Evolutionary conservation across 2,113 vertebrate genomes (phyloP), one percentile per base, ranked within the genome.

Genomic region (Jaculus jaculus): DNA sequence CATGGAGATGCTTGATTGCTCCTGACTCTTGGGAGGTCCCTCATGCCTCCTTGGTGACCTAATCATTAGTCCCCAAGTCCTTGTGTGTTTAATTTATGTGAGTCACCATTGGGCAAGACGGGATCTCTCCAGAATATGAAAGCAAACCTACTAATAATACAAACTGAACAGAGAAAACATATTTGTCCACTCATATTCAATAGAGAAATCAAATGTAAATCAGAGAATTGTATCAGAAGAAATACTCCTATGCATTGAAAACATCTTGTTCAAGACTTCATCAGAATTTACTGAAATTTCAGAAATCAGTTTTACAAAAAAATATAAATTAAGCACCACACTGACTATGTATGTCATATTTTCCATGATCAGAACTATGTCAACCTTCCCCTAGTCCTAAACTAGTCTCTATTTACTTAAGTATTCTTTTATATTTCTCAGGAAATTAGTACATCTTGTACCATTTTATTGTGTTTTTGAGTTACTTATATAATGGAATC

Each of bases 31-130:
- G 94, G 95, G 87, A 87, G 95, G 84, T 97, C 96, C 90, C 81
- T 96, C 96, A 66, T 92, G 89, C 85, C 92, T 66, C 80, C 74
- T 95, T 84, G 63, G 84, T 96, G 91, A 95, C 66, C 93, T 84
- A 95, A 72, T 90, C 80, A 63, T 93, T 39, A 96, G 89, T 90
- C 71, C 58, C 75, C 34, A 80, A 63, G 47, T 94, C 74, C 30
- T 92, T 1, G 21, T 90, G 92, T 93, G 82, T 87, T 96, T 96
- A 96, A 97, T 89, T 96, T 95, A 92, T 85, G 15, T 92, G 95
- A 98, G 96, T 97, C 96, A 80, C 39, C 65, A 69, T 71, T 95
- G 47, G 89, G 97, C 96, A 90, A 89, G 7, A 42, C 24, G 84
- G 74, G 54, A 89, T 34, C 60, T 92, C 82, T 92, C 60, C 83